Evolutionary conservation across 2,113 vertebrate genomes (phyloP).

Genomic region (Hepsetus odoe): DNA sequence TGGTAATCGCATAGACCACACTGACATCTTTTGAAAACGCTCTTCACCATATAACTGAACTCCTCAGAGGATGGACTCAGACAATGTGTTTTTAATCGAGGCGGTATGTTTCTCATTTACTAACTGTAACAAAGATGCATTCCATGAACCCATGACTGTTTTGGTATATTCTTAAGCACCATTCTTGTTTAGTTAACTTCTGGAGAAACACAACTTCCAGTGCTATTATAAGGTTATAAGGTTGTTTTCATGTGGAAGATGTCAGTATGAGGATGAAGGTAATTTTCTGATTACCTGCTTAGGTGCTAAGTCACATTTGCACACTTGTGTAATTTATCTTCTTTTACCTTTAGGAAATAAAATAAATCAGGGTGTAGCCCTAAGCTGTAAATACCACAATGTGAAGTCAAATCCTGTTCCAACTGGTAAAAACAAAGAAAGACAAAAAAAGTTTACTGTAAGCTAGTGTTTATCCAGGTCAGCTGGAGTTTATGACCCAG

Average conservation of each 20-base stretch:
- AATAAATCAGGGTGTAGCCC: background rate
- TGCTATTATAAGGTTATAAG: background rate
- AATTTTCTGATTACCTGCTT: background rate
- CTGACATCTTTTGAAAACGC: conserved; percentile 46
- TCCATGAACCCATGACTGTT: too few species aligned
- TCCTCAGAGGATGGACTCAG: conserved; percentile 33
- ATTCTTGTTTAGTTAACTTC: too few species aligned
- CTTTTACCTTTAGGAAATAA: background rate
- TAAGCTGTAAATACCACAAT: conserved; percentile 38
- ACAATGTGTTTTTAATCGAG: conserved; percentile 56
- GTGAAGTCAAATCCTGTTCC: conserved; percentile 44
- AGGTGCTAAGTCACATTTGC: background rate
- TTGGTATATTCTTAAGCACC: background rate
- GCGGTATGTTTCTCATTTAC: conserved; percentile 55
- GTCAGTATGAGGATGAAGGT: background rate
- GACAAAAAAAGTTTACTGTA: conserved; percentile 55
- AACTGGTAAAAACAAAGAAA: conserved; percentile 9
- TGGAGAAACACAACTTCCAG: too few species aligned
- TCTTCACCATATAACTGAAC: conserved; percentile 18
- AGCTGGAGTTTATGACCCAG: conserved; percentile 40
- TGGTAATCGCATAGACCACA: background rate
- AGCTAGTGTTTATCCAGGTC: conserved; percentile 27
- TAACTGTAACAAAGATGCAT: conserved; percentile 22
- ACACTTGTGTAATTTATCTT: background rate
- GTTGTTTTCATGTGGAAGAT: background rate